Conservation (phyloP, 2,797 vertebrate species). For the Poeciliopsis infans region DNA sequence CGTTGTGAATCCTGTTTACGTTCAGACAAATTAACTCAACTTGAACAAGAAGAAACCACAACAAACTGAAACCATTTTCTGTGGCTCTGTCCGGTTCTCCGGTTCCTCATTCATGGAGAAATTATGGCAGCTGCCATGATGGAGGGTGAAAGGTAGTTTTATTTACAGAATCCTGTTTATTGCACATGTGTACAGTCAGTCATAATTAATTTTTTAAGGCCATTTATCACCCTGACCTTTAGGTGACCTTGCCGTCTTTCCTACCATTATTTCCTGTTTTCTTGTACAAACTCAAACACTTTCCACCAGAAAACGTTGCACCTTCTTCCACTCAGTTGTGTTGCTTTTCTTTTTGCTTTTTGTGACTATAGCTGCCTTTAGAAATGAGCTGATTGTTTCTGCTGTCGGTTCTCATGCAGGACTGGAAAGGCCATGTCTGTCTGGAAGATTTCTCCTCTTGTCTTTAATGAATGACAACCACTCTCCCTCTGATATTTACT, state of each 20-base stretch:
- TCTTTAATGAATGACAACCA: conserved; percentile 77
- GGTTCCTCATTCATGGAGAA: no score
- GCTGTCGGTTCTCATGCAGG: conserved; percentile 20
- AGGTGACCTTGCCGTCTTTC: neutral
- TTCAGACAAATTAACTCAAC: no score
- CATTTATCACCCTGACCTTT: neutral
- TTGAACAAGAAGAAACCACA: no score
- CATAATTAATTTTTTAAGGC: neutral
- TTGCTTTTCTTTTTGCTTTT: neutral
- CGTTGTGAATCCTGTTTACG: no score
- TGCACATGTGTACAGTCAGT: neutral
- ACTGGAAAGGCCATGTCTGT: conserved; percentile 47
- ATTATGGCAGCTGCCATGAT: no score
- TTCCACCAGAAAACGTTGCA: neutral
- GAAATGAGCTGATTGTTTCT: neutral
- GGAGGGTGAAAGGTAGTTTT: neutral
- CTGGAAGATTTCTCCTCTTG: conserved; percentile 59
- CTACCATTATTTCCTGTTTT: neutral
- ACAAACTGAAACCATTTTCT: no score
- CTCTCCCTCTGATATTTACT: conserved; percentile 65
- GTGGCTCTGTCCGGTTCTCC: no score
- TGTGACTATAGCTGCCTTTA: neutral
- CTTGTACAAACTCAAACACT: neutral
- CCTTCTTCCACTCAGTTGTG: neutral
- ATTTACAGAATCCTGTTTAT: neutral